Evolutionary conservation across 2,113 vertebrate genomes (phyloP), one percentile per base, ranked within the genome.

Genomic region (Barnardius zonarius): DNA sequence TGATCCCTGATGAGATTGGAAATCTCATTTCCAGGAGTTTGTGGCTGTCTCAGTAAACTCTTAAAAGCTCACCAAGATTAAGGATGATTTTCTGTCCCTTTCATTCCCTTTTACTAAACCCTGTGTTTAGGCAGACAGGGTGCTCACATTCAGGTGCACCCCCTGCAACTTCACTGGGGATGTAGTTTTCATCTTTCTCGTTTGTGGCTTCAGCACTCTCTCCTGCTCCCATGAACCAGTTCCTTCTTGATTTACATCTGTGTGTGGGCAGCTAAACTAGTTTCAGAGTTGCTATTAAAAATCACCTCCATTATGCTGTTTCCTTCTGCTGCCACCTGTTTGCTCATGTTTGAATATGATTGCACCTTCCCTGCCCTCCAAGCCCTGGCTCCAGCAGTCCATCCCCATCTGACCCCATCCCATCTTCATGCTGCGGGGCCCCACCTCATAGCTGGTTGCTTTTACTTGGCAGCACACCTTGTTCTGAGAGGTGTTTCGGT

Each of bases 401-500:
- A 88, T 54, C 62, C 64, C 73, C 66, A 31, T 62, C 48, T 91
- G 77, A 84, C 62, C 52, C 33, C 78, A 17, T 9, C 83, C 61
- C 62, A 81, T 59, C 72, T 62, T 55, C 61, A 28, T 0, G 10
- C 59, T 41, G 44, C 80, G 63, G 69, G 68, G 86, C 89, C 88
- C 76, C 33, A 90, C 76, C 88, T 93, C 72, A 0, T 35, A 83
- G 77, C 37, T 69, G 49, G 61, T 79, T 86, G 37, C 57, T 80
- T 10, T 63, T 6, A 18, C 70, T 95, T 97, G 95, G 95, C 96
- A 97, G 95, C 93, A 95, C 83, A 95, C 94, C 86, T 96, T 78
- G 90, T 96, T 93, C 92, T 78, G 24, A 75, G 95, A 90, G 92
- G 92, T 94, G 92, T 94, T 96, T 96, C 19, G 0, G 35, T 93